Conservation (phyloP, 2,888 invertebrate species). For the Adelphocoris suturalis region DNA sequence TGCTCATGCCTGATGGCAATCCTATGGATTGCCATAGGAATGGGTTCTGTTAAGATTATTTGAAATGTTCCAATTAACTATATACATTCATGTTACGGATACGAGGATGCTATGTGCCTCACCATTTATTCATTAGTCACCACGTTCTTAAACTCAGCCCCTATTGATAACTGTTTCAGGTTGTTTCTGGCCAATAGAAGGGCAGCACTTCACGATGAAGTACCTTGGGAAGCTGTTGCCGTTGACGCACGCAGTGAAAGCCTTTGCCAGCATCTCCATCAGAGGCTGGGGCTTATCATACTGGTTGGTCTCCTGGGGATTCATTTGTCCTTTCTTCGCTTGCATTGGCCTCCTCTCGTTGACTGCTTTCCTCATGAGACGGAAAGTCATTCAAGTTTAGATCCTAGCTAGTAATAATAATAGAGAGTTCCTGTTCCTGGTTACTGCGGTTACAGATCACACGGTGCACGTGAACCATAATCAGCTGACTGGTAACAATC, state of each 20-base stretch:
- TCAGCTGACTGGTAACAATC: too few species aligned
- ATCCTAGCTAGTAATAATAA: not conserved
- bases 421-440: too few species aligned
- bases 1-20: too few species aligned
- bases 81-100: too few species aligned
- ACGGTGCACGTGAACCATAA: too few species aligned
- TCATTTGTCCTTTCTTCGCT: not conserved
- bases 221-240: constrained; percentile 32
- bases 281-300: constrained; percentile 28
- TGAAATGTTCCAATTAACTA: too few species aligned
- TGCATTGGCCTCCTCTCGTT: not conserved
- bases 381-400: constrained; percentile 45
- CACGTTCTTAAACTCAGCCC: too few species aligned
- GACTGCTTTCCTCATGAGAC: not conserved
- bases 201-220: constrained; percentile 55
- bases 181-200: constrained; percentile 69
- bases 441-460: too few species aligned
- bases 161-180: constrained; percentile 51
- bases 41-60: too few species aligned
- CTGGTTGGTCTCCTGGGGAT: not conserved
- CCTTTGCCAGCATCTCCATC: constrained; percentile 10
- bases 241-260: constrained; percentile 39
- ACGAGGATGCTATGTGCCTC: too few species aligned
- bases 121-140: too few species aligned
- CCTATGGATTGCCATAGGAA: too few species aligned